phyloP scores from a whole-genome alignment of 1,140 invertebrate genomes.

The Antheraea pernyi region DNA sequence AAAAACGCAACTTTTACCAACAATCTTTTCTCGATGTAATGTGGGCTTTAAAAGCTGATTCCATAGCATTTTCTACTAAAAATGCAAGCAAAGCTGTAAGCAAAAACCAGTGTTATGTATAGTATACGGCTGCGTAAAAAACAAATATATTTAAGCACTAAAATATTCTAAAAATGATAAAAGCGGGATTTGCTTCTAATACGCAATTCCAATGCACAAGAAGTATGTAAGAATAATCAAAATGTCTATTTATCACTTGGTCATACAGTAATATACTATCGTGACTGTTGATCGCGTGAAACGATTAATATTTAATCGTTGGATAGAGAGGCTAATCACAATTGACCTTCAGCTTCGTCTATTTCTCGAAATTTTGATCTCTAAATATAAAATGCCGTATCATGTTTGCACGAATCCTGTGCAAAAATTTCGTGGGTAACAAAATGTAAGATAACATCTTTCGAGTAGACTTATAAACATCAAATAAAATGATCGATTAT shows the following conservation, averaged over 20 bases:
- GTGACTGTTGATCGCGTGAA: not conserved
- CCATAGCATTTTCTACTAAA: too few species aligned
- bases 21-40: too few species aligned
- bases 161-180: too few species aligned
- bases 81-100: too few species aligned
- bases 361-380: not conserved
- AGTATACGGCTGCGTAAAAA: not conserved
- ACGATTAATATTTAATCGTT: not conserved
- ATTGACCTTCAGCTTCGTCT: not conserved
- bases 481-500: not conserved
- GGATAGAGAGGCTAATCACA: not conserved
- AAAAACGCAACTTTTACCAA: too few species aligned
- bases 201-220: not conserved
- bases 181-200: too few species aligned
- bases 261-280: not conserved
- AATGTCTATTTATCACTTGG: not conserved
- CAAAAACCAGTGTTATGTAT: too few species aligned
- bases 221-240: not conserved
- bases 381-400: not conserved
- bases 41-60: too few species aligned
- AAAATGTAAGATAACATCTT: not conserved
- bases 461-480: not conserved
- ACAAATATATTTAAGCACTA: not conserved
- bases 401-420: not conserved
- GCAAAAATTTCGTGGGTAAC: not conserved